Conservation (phyloP, 2,113 vertebrate genomes). For the Platanista minor region DNA sequence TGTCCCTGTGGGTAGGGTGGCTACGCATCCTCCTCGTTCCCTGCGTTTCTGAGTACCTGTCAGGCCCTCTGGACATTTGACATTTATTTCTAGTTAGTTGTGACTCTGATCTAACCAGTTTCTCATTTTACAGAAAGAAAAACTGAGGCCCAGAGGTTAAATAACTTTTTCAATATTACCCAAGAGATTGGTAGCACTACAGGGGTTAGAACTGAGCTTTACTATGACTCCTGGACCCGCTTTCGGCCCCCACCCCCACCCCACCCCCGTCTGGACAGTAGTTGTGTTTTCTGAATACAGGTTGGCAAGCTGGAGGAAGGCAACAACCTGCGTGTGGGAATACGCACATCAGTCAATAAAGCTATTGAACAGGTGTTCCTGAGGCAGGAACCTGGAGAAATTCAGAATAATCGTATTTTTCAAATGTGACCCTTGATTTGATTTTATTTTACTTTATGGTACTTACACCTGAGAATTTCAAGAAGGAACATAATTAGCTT, state of each 20-base stretch:
- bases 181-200: not conserved
- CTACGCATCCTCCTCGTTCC: not conserved
- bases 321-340: not conserved
- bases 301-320: not conserved
- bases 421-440: not conserved
- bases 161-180: not conserved
- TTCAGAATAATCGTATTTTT: not conserved
- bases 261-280: not conserved
- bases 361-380: not conserved
- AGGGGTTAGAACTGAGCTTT: not conserved
- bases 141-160: not conserved
- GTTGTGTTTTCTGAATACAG: not conserved
- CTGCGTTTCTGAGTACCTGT: not conserved
- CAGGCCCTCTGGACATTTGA: not conserved
- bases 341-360: not conserved
- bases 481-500: not conserved
- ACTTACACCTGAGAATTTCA: not conserved
- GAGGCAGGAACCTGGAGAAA: not conserved
- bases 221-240: not conserved
- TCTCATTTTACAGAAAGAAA: not conserved
- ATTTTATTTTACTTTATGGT: not conserved
- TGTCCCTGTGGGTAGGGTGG: accelerated
- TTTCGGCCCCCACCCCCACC: no score
- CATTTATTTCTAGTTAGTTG: not conserved
- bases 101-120: not conserved